Base-by-base conservation (phyloP, 2,113 vertebrate species). In the Entomyzon cyanotis region DNA sequence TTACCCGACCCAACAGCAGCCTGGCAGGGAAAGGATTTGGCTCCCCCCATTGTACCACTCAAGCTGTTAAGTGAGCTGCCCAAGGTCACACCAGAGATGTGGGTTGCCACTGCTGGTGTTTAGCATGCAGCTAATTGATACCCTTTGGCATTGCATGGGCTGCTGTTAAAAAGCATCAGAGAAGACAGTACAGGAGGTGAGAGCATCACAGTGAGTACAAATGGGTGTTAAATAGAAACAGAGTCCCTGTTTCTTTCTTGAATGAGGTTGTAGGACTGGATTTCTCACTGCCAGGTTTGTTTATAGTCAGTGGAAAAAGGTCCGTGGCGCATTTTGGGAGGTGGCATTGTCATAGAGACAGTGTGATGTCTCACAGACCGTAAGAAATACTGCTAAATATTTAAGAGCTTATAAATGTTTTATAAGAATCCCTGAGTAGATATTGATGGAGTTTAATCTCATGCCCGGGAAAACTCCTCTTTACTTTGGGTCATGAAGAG, bases 321-420 rank as follows among this genome's bases (percentile, higher is more conserved):
- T 37, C 67, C 2, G 3, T 64, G 89, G 81, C 46, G 53, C 12
- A 7, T 56, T 92, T 86, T 22, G 60, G 44, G 85, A 94, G 49
- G 60, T 79, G 47, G 73, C 69, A 65, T 79, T 94, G 79, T 94
- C 71, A 82, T 68, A 80, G 89, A 96, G 64, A 89, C 39, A 86
- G 33, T 71, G 28, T 50, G 49, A 12, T 79, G 75, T 76, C 65
- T 93, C 42, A 39, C 87, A 49, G 65, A 79, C 82, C 3, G 2
- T 90, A 81, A 87, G 73, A 95, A 88, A 83, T 23, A 41, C 71
- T 95, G 75, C 41, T 96, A 96, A 97, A 95, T 96, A 96, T 95
- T 97, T 93, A 97, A 95, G 41, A 62, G 39, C 53, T 93, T 33
- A 90, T 93, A 92, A 93, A 96, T 96, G 64, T 92, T 97, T 98